Conservation (phyloP, 2,797 vertebrate genomes). For the Vespertilio murinus region DNA sequence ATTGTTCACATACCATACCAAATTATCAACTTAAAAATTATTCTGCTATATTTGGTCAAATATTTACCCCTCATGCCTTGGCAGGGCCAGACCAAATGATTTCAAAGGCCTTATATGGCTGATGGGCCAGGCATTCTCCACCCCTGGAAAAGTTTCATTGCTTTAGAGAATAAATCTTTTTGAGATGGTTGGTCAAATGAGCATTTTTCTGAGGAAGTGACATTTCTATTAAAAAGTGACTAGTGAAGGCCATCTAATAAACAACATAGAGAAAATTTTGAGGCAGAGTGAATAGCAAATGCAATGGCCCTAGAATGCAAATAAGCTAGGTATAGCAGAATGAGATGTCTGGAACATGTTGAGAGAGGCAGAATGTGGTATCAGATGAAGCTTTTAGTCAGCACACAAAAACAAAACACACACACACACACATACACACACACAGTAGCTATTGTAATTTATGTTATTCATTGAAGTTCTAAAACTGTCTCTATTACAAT, state of each 20-base stretch:
- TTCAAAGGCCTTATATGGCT: too few relatives aligned
- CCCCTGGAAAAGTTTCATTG: background rate
- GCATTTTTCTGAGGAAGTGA: background rate
- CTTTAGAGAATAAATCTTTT: background rate
- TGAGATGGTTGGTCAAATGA: background rate
- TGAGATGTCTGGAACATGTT: background rate
- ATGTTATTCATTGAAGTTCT: background rate
- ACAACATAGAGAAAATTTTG: background rate
- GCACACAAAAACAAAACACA: background rate
- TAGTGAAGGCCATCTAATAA: background rate
- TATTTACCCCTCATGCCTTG: too few relatives aligned
- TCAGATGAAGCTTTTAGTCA: background rate
- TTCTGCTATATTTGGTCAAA: too few relatives aligned
- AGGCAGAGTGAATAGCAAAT: background rate
- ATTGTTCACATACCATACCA: too few relatives aligned
- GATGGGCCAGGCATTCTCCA: too few relatives aligned
- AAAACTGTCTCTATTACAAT: constrained; percentile 44
- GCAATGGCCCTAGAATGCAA: background rate
- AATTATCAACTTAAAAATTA: too few relatives aligned
- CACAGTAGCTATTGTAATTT: background rate
- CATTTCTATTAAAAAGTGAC: background rate
- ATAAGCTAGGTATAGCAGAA: background rate
- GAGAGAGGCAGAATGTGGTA: background rate
- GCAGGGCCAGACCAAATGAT: too few relatives aligned
- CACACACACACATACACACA: too few relatives aligned